Percentiles rank a stretch among this genome's conserved stretches.
Evolutionary conservation across 2,797 vertebrate genomes (phyloP).

Genomic region (Columba guinea): DNA sequence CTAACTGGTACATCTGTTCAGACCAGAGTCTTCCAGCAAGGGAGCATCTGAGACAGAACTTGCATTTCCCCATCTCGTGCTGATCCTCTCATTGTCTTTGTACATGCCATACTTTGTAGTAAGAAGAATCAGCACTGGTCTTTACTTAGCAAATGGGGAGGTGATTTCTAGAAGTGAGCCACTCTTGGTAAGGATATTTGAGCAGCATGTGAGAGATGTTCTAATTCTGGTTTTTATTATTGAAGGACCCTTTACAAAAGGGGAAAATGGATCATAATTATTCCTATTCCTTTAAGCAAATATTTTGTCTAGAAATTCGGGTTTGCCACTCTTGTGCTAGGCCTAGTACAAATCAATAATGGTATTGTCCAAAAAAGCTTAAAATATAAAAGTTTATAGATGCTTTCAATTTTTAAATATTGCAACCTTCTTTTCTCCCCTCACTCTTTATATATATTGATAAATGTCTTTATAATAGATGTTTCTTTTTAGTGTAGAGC

Average conservation of each 20-base stretch:
- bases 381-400: neutral
- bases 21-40: neutral
- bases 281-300: neutral
- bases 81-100: neutral
- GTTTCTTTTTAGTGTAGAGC: neutral
- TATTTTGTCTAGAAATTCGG: neutral
- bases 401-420: neutral
- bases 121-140: neutral
- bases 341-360: neutral
- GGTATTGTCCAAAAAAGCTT: neutral
- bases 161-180: neutral
- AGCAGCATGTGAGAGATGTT: neutral
- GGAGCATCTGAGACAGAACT: neutral
- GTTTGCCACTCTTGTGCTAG: neutral
- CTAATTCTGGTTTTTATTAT: neutral
- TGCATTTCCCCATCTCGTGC: neutral
- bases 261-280: neutral
- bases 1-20: neutral
- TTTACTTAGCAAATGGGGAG: neutral
- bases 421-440: neutral
- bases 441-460: neutral
- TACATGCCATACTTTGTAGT: rapidly evolving
- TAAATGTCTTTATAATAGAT: neutral
- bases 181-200: neutral
- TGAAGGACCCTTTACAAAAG: neutral